These are phyloP conservation scores for Isurus oxyrinchus DNA, from an alignment of 2,113 vertebrate genomes.

Conservation along the genomic window DNA sequence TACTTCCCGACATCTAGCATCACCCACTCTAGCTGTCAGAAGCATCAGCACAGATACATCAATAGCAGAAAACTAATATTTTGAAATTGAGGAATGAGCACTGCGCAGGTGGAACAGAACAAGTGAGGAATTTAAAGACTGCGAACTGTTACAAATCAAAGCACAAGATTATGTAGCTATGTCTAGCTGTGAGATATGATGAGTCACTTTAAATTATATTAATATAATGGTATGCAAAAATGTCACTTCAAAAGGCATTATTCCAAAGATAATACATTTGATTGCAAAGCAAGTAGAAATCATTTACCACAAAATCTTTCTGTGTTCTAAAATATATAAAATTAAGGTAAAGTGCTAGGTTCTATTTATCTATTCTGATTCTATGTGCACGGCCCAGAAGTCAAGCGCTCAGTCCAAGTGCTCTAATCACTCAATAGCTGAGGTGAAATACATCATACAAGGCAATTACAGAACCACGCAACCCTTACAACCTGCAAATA, in stretches of 20 bases:
- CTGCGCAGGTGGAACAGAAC: neutral
- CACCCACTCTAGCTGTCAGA: neutral
- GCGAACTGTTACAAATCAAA: neutral
- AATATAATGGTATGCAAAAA: neutral
- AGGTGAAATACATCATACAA: neutral
- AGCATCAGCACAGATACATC: neutral
- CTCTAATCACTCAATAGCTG: neutral
- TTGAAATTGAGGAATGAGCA: neutral
- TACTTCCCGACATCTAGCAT: neutral
- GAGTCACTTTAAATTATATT: neutral
- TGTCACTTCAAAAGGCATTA: neutral
- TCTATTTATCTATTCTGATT: neutral
- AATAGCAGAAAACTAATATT: neutral
- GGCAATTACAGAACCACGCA: neutral
- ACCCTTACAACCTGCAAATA: neutral
- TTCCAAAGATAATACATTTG: neutral
- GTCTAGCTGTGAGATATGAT: neutral
- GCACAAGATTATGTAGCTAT: neutral
- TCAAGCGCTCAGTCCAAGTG: neutral
- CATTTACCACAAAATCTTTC: neutral
- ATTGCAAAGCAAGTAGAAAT: neutral
- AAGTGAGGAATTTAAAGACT: neutral
- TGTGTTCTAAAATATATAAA: conserved; percentile 6
- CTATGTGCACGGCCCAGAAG: neutral
- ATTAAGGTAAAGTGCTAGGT: neutral